phyloP scores from a whole-genome alignment of 1,140 invertebrate genomes.

The Ooceraea biroi region DNA sequence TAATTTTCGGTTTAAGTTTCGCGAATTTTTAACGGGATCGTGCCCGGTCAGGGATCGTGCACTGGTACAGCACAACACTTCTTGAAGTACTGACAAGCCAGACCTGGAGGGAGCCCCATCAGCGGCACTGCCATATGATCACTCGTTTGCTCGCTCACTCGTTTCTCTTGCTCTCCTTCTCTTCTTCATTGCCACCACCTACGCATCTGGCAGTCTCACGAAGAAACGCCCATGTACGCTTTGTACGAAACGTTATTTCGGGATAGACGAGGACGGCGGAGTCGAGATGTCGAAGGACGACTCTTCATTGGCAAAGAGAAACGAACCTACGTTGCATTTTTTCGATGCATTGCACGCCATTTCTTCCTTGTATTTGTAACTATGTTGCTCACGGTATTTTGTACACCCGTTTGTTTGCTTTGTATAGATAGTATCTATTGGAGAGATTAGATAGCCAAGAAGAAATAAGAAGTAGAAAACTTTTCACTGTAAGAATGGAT shows the following conservation, averaged over 20 bases:
- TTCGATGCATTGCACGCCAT: background rate
- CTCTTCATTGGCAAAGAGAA: slow-evolving; percentile 15
- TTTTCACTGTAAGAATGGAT: too few relatives aligned
- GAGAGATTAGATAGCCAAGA: too few relatives aligned
- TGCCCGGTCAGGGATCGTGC: slow-evolving; percentile 40
- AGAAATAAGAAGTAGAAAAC: too few relatives aligned
- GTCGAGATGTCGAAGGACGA: slow-evolving; percentile 35
- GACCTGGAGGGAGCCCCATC: slow-evolving; percentile 73
- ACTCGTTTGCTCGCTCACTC: slow-evolving; percentile 65
- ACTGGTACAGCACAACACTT: slow-evolving; percentile 74
- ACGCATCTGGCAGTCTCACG: slow-evolving; percentile 81
- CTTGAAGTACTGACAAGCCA: slow-evolving; percentile 77
- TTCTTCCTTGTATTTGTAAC: background rate
- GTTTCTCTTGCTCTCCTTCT: slow-evolving; percentile 79
- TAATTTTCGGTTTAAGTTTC: slow-evolving; percentile 7
- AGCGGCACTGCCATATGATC: slow-evolving; percentile 80
- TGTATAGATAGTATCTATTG: background rate
- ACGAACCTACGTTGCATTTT: background rate
- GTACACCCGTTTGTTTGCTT: background rate
- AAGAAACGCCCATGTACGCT: slow-evolving; percentile 74
- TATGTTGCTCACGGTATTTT: background rate
- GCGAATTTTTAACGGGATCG: slow-evolving; percentile 36
- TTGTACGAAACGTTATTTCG: slow-evolving; percentile 69
- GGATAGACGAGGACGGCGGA: slow-evolving; percentile 66
- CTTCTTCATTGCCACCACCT: slow-evolving; percentile 78